A percentile compares a stretch with the other conserved stretches of the same genome.
Evolutionary conservation across 2,113 vertebrate genomes (phyloP).

Genomic region (Phyllopteryx taeniolatus): DNA sequence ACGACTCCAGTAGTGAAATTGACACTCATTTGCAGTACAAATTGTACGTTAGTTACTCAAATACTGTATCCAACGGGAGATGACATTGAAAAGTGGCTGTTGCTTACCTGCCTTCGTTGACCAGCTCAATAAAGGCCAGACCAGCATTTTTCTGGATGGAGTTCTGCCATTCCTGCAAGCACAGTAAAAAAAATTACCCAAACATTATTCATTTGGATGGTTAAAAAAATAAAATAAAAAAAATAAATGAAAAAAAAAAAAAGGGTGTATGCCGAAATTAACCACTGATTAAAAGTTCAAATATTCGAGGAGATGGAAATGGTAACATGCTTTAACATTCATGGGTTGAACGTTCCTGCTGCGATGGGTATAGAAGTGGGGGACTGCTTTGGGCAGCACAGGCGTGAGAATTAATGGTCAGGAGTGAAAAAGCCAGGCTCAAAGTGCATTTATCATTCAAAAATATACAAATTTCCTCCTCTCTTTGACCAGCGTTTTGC

Average conservation of each 20-base stretch:
- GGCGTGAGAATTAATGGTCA: constrained; percentile 10
- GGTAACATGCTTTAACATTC: not conserved
- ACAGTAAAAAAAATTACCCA: constrained; percentile 14
- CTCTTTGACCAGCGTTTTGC: constrained; percentile 76
- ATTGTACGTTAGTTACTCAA: too few species aligned
- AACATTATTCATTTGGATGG: not conserved
- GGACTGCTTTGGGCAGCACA: constrained; percentile 13
- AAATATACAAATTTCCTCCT: constrained; percentile 71
- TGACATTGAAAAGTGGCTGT: not conserved
- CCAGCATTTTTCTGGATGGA: constrained; percentile 92
- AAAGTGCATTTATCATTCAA: constrained; percentile 72
- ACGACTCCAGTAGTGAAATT: too few species aligned
- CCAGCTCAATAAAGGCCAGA: constrained; percentile 87
- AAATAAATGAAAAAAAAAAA: not conserved
- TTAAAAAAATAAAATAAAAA: not conserved
- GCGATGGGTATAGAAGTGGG: not conserved
- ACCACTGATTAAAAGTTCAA: not conserved
- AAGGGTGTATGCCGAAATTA: not conserved
- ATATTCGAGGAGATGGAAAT: not conserved
- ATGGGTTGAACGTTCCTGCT: not conserved
- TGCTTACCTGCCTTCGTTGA: constrained; percentile 84
- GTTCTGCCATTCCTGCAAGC: constrained; percentile 84
- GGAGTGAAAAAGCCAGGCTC: constrained; percentile 58
- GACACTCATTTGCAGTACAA: too few species aligned
- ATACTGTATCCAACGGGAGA: constrained; percentile 2